Conservation (phyloP, 2,113 vertebrate species). For the Melanotaenia duboulayi region DNA sequence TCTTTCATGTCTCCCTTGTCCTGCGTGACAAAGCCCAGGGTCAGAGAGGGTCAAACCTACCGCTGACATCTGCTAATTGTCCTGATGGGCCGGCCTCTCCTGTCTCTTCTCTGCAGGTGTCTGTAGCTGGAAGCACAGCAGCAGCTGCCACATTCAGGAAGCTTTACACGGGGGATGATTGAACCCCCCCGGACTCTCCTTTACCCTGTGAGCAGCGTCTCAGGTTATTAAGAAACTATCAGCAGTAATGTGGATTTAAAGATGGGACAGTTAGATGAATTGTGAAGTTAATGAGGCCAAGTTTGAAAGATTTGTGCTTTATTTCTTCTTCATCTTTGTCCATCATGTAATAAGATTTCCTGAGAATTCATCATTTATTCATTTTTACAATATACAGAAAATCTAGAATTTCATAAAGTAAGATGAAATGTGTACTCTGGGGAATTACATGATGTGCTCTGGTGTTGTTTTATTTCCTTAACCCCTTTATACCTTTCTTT, state of each 20-base stretch:
- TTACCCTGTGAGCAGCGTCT: neutral
- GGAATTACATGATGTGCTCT: no score
- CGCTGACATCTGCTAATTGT: constrained; percentile 85
- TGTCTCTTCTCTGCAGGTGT: constrained; percentile 54
- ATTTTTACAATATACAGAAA: no score
- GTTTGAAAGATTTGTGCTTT: neutral
- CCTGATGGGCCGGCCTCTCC: constrained; percentile 70
- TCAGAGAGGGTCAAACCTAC: constrained; percentile 75
- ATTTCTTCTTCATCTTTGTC: neutral
- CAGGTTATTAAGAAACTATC: constrained; percentile 22
- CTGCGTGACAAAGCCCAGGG: constrained; percentile 71
- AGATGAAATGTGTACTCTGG: no score
- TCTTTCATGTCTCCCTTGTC: constrained; percentile 8
- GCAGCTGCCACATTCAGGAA: constrained; percentile 71
- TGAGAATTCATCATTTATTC: no score
- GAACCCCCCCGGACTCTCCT: neutral
- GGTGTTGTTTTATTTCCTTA: no score
- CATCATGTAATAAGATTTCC: no score
- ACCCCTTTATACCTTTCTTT: no score
- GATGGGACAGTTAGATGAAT: constrained; percentile 14
- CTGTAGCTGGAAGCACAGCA: constrained; percentile 45
- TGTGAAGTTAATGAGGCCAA: constrained; percentile 26
- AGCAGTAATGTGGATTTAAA: constrained; percentile 59
- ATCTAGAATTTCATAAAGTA: no score
- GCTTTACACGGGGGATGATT: constrained; percentile 36